phyloP scores from a whole-genome alignment of 2,888 invertebrate genomes.

The Drosophila algonquin region DNA sequence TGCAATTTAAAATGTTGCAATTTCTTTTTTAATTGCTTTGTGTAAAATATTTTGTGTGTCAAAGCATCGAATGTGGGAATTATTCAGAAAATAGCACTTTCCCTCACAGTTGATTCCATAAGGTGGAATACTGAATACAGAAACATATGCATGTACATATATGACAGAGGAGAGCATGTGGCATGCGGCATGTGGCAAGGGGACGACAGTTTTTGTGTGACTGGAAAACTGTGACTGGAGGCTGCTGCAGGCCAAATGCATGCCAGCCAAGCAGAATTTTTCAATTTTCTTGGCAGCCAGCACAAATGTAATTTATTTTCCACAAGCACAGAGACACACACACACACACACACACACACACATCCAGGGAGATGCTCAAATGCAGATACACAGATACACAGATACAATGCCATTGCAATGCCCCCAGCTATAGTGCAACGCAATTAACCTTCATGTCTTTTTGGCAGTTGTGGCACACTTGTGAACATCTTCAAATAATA shows the following conservation, averaged over 20 bases:
- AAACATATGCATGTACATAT: too few species aligned
- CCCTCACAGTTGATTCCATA: conserved; percentile 9
- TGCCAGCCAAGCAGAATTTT: conserved; percentile 64
- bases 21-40: conserved; percentile 19
- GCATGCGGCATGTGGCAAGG: too few species aligned
- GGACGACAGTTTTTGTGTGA: conserved; percentile 24
- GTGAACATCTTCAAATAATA: conserved; percentile 59
- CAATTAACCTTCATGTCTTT: conserved; percentile 78
- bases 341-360: neutral
- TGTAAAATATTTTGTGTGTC: conserved; percentile 10
- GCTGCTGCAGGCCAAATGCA: conserved; percentile 51
- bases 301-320: conserved; percentile 71
- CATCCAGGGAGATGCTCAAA: too few species aligned
- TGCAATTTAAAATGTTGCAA: neutral
- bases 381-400: conserved; percentile 19
- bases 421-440: conserved; percentile 53
- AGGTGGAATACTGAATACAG: conserved; percentile 1
- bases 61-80: conserved; percentile 16
- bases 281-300: conserved; percentile 71
- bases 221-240: conserved; percentile 38
- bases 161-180: neutral
- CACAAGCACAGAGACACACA: conserved; percentile 13
- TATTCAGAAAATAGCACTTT: conserved; percentile 21
- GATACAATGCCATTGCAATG: conserved; percentile 17
- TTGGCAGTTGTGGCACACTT: conserved; percentile 71